Evolutionary conservation across 2,888 invertebrate genomes (phyloP).

Genomic region (Oscheius sp.): DNA sequence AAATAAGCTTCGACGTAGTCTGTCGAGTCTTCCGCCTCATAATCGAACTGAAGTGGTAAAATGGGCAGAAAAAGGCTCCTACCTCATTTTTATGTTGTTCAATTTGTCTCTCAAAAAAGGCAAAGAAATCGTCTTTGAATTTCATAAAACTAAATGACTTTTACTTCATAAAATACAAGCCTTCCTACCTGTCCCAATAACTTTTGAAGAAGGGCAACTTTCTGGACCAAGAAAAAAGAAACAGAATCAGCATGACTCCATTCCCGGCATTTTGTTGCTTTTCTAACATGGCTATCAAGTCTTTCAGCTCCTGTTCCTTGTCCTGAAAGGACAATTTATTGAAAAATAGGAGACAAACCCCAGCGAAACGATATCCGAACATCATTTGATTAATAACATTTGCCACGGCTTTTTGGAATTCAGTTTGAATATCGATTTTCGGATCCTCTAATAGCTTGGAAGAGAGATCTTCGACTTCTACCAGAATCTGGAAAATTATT

Average conservation of each 20-base stretch:
- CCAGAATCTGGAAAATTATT: slow-evolving; percentile 27
- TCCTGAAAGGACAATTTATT: slow-evolving; percentile 20
- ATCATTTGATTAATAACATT: slow-evolving; percentile 50
- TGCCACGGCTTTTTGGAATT: slow-evolving; percentile 42
- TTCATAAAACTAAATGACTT: slow-evolving; percentile 32
- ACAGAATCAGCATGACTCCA: not conserved
- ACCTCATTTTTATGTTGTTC: slow-evolving; percentile 42
- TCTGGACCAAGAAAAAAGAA: slow-evolving; percentile 1
- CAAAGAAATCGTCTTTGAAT: slow-evolving; percentile 42
- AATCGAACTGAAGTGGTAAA: slow-evolving; percentile 34
- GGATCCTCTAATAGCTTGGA: not conserved
- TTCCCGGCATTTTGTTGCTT: slow-evolving; percentile 2
- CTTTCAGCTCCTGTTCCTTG: not conserved
- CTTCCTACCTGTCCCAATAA: not conserved
- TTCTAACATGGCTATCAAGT: slow-evolving; percentile 1
- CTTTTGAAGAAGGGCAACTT: slow-evolving; percentile 11
- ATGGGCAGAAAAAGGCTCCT: not conserved
- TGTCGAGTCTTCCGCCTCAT: slow-evolving; percentile 29
- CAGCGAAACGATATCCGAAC: slow-evolving; percentile 47
- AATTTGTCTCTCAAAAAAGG: slow-evolving; percentile 50
- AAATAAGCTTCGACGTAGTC: slow-evolving; percentile 50
- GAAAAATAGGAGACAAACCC: slow-evolving; percentile 4
- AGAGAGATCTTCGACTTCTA: slow-evolving; percentile 37
- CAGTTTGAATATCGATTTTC: slow-evolving; percentile 7
- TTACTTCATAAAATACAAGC: not conserved